Evolutionary conservation across 2,888 invertebrate species (phyloP).

Genomic region (Thecophora atra): DNA sequence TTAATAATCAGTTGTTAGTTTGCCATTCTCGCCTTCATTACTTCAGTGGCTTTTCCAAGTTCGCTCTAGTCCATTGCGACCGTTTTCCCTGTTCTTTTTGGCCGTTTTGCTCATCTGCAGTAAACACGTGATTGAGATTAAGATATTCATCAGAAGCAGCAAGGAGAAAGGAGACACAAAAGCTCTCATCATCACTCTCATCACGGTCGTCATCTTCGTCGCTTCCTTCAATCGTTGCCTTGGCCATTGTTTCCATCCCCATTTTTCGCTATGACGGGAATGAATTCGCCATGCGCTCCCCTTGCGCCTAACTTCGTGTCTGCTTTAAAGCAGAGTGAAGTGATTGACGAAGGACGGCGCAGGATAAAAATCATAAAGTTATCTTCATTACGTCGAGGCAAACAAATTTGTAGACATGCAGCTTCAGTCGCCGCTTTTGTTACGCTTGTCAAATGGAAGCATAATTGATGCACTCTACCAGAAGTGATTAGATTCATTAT

Average conservation of each 20-base stretch:
- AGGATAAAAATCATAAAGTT: conserved; percentile 51
- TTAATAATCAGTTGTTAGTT: no score
- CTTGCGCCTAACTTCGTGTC: neutral
- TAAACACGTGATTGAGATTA: conserved; percentile 33
- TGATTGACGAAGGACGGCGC: neutral
- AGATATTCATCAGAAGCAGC: conserved; percentile 28
- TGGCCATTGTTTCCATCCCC: conserved; percentile 7
- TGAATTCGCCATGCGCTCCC: neutral
- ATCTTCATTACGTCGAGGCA: conserved; percentile 58
- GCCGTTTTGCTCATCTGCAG: conserved; percentile 21
- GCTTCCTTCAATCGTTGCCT: conserved; percentile 8
- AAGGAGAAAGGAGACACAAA: neutral
- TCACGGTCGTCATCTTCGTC: conserved; percentile 4
- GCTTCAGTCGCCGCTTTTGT: conserved; percentile 49
- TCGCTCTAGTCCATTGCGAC: no score
- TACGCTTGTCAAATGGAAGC: conserved; percentile 58
- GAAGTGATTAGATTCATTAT: conserved; percentile 66
- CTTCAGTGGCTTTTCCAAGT: no score
- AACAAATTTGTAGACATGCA: conserved; percentile 58
- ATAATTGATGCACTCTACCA: conserved; percentile 66
- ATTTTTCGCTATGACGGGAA: conserved; percentile 7
- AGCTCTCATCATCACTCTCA: neutral
- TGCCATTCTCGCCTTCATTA: no score
- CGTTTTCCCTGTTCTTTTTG: neutral
- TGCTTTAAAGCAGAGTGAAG: neutral